These are phyloP conservation scores for Copidosoma aretas DNA, from an alignment of 2,888 invertebrate species.

Conservation along the genomic window DNA sequence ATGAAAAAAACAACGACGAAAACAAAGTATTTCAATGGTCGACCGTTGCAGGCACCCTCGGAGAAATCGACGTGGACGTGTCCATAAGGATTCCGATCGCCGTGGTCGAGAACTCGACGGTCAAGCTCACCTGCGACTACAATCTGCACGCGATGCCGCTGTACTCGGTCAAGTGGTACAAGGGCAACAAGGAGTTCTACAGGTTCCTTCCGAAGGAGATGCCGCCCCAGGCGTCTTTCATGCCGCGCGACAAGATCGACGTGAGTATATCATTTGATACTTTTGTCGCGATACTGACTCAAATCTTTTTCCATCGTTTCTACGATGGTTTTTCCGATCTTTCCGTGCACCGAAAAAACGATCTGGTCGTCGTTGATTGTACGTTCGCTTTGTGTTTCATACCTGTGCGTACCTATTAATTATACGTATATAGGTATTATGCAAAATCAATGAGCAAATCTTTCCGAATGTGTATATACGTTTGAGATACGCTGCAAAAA, in stretches of 20 bases:
- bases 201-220: constrained; percentile 81
- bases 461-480: too few relatives aligned
- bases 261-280: constrained; percentile 66
- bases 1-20: too few relatives aligned
- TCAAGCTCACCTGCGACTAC: constrained; percentile 77
- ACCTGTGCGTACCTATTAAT: too few relatives aligned
- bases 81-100: constrained; percentile 76
- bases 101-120: constrained; percentile 75
- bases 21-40: constrained; percentile 14
- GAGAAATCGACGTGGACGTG: constrained; percentile 74
- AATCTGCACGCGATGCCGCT: constrained; percentile 76
- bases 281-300: background rate
- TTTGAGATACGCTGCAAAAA: too few relatives aligned
- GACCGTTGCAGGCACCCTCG: constrained; percentile 51
- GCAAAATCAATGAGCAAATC: too few relatives aligned
- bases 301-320: too few relatives aligned
- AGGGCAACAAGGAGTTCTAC: constrained; percentile 79
- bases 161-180: constrained; percentile 85
- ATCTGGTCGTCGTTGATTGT: too few relatives aligned
- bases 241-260: constrained; percentile 75
- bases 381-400: too few relatives aligned
- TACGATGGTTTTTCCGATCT: too few relatives aligned
- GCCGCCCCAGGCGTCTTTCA: constrained; percentile 76
- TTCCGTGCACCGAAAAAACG: too few relatives aligned
- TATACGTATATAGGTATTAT: too few relatives aligned